Base-by-base conservation (phyloP, 2,797 vertebrate genomes). In the Phataginus tetradactyla region DNA sequence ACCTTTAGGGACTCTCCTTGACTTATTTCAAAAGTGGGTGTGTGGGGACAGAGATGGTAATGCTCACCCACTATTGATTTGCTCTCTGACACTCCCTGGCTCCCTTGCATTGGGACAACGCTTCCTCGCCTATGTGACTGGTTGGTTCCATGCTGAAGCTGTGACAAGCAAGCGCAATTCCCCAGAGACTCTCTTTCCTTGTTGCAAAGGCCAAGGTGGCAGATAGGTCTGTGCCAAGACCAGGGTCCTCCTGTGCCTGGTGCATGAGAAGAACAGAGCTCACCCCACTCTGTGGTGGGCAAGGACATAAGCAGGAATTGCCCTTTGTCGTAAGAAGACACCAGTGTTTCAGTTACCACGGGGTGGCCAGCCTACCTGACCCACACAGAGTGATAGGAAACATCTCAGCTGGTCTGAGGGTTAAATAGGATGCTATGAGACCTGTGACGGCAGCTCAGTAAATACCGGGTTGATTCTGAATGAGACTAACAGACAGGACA, bases 381-480 rank as follows among this genome's bases (percentile, higher is more conserved):
- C 20, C 57, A 7, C 4, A 0, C 15, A 34, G 5, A 2, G 7
- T 1, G 9, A 34, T 39, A 45, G 64, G 17, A 25, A 18, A 27
- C 11, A n/a, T 45, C 17, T 68, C 49, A 64, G 68, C 3, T 3
- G 21, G 53, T 55, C 3, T n/a, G 25, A 23, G 10, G 61, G 7
- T 45, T 27, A 18, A 34, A 15, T 5, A 11, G 18, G 23, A 0
- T 1, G 39, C 34, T 5, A 1, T 7, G 5, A 55, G n/a, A 15
- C 15, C 4, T 66, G 0, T 37, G 51, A 37, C 1, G 45, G 45
- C 42, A 59, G 7, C 14, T 66, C 57, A 57, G 10, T 4, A 21
- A 29, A 34, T 53, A 7, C 25, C 14, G 20, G 32, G 21, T 23
- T 78, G 29, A 66, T 12, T 77, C 39, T 72, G 4, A 69, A 57